Evolutionary conservation across 53 echinoderm and acorn worm species (phyloP), one percentile per base, ranked within the genome.

Genomic region (Holothuria scabra): DNA sequence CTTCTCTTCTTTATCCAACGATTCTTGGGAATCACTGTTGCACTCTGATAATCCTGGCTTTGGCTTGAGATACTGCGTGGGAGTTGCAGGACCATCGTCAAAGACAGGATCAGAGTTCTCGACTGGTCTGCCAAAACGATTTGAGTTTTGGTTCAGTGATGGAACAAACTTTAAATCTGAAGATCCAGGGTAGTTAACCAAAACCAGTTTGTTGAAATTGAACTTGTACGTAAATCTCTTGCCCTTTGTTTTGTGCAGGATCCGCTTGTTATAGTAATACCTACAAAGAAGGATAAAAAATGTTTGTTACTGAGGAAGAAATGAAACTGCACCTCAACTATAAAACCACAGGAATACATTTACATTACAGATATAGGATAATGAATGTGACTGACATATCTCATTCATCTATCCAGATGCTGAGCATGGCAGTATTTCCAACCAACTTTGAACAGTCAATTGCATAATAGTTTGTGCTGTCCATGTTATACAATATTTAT

Each of bases 181-280:
- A 12, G 94, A 90, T 12, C 92, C 91, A 0, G 99, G 94, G 67
- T 99, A 99, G 84, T 99, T 99, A 34, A 99, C 99, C 28, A 99
- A 64, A 35, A 99, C 92, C 26, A 99, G 86, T 85, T 99, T 99
- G 78, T 92, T 99, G 81, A 99, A 99, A 83, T 99, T 99, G 80
- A 99, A 99, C 84, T 94, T 99, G 89, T 99, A 99, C 0, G 99
- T 99, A 80, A 99, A 99, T 23, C 99, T 84, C 67, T 99, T 99
- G 26, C 99, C 99, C 67, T 99, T 99, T 14, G 99, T 99, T 80
- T 99, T 99, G 82, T 99, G 88, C 12, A 99, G 85, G 65, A 99
- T 99, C 41, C 99, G 79, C 85, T 99, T 99, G 93, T 99, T 99
- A 83, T 99, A 99, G 62, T 99, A 99, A 74, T 99, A 99, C 70